Percentiles rank a stretch among this genome's conserved stretches.
Evolutionary conservation across 2,113 vertebrate genomes (phyloP).

Genomic region (Toxostoma redivivum): DNA sequence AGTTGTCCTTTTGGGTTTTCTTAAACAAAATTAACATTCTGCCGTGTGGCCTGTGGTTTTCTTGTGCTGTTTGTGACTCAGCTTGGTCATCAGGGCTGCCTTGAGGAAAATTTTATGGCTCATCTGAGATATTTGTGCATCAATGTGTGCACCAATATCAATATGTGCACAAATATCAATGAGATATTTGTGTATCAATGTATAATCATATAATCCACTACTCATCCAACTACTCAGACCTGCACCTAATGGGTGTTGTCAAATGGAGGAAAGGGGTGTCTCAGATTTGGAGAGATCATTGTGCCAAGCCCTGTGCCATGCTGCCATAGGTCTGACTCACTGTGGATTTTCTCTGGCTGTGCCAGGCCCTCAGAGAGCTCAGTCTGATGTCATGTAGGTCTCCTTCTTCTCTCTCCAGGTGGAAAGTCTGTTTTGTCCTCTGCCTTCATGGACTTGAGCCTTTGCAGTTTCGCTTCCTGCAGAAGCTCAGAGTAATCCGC

Average conservation of each 20-base stretch:
- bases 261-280: background rate
- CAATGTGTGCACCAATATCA: no score
- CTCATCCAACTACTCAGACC: background rate
- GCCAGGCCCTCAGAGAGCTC: no score
- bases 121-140: background rate
- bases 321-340: background rate
- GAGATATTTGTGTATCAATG: no score
- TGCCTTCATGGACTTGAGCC: background rate
- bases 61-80: background rate
- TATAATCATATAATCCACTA: no score
- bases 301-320: background rate
- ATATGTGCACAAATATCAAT: no score
- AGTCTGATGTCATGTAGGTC: background rate
- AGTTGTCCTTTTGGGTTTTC: accelerated
- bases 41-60: background rate
- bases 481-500: background rate
- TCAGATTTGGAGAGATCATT: background rate
- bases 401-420: background rate
- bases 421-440: background rate
- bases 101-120: background rate
- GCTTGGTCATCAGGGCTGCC: background rate
- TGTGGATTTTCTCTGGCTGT: background rate
- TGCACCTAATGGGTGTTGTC: background rate
- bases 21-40: background rate
- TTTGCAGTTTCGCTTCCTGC: background rate